phyloP scores from a whole-genome alignment of 2,113 vertebrate genomes.

The Fregata magnificens region DNA sequence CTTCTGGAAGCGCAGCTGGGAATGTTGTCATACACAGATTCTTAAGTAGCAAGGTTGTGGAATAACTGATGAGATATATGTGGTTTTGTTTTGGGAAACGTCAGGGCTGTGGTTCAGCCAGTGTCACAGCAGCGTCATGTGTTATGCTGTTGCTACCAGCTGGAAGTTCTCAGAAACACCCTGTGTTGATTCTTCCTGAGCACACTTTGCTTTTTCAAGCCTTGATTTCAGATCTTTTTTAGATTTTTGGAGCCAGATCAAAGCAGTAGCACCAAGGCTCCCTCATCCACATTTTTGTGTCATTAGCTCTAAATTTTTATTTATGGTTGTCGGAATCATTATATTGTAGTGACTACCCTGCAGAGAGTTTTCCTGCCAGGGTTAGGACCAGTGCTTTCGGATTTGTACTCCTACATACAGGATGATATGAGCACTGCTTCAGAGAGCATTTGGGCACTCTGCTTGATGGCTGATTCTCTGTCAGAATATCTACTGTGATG shows the following conservation, averaged over 20 bases:
- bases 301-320: not conserved
- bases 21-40: not conserved
- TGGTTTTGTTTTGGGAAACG: not conserved
- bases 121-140: not conserved
- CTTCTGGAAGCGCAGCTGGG: not conserved
- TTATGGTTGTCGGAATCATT: not conserved
- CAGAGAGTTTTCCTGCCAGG: not conserved
- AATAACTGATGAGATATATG: not conserved
- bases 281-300: not conserved
- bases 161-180: slow-evolving; percentile 18
- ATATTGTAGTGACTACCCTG: not conserved
- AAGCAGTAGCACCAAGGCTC: not conserved
- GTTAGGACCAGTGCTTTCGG: not conserved
- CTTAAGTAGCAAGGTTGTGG: not conserved
- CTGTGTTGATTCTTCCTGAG: not conserved
- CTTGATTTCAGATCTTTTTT: not conserved
- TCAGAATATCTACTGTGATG: not conserved
- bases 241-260: not conserved
- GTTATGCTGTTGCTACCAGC: slow-evolving; percentile 18
- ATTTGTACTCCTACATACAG: not conserved
- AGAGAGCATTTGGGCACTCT: not conserved
- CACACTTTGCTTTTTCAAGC: not conserved
- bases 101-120: not conserved
- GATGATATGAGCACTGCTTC: not conserved
- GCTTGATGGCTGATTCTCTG: not conserved